Evolutionary conservation across 2,797 vertebrate genomes (phyloP).

Genomic region (Poeciliopsis infans): DNA sequence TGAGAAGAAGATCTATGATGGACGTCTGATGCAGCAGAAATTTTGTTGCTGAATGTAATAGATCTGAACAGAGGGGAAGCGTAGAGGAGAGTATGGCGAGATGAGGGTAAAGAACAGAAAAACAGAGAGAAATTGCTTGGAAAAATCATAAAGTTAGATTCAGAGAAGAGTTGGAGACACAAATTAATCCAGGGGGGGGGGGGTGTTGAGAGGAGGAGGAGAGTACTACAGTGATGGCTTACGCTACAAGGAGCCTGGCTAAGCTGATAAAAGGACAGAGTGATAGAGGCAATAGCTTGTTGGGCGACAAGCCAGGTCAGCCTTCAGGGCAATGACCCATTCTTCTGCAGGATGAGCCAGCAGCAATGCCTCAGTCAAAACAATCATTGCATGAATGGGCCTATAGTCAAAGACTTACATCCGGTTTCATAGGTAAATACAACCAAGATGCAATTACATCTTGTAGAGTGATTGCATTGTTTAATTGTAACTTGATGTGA

Average conservation of each 20-base stretch:
- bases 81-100: conserved; percentile 24
- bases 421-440: conserved; percentile 33
- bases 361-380: conserved; percentile 61
- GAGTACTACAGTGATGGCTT: conserved; percentile 65
- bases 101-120: conserved; percentile 15
- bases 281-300: conserved; percentile 71
- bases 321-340: conserved; percentile 67
- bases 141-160: conserved; percentile 8
- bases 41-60: conserved; percentile 78
- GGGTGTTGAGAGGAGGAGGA: conserved; percentile 14
- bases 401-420: conserved; percentile 70
- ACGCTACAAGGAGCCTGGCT: conserved; percentile 67
- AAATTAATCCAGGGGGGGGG: conserved; percentile 17
- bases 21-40: conserved; percentile 81
- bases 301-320: conserved; percentile 71
- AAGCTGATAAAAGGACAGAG: conserved; percentile 74
- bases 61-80: conserved; percentile 63
- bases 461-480: not conserved
- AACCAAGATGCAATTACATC: not conserved
- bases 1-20: conserved; percentile 67
- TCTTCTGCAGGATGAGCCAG: conserved; percentile 73
- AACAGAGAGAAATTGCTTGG: conserved; percentile 20
- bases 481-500: not conserved
- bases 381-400: conserved; percentile 59
- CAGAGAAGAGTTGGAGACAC: conserved; percentile 6